Percentiles rank a stretch among this genome's conserved stretches.
These are phyloP conservation scores for Hyla sarda DNA, from an alignment of 2,113 vertebrate species.

Conservation along the genomic window DNA sequence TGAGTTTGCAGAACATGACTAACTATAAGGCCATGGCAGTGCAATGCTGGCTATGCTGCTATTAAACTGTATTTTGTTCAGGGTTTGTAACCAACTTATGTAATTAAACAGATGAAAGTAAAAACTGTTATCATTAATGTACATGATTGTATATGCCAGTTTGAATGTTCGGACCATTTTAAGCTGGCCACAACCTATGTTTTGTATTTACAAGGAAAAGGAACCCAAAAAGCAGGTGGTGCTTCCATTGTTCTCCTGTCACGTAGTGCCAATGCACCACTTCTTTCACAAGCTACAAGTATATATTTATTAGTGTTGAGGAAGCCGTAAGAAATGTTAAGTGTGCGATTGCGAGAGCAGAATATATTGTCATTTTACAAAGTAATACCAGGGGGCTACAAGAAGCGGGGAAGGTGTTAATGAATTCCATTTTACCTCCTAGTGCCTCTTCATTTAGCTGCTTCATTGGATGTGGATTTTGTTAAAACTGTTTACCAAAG, in stretches of 20 bases:
- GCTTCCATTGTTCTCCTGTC: not conserved
- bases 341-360: constrained; percentile 25
- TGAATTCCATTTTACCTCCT: constrained; percentile 58
- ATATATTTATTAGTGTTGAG: constrained; percentile 45
- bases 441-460: constrained; percentile 60
- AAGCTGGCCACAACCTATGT: not conserved
- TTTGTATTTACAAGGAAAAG: not conserved
- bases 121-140: not conserved
- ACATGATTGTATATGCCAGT: not conserved
- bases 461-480: constrained; percentile 58
- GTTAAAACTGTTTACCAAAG: constrained; percentile 60
- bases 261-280: constrained; percentile 19
- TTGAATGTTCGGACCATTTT: not conserved
- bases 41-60: not conserved
- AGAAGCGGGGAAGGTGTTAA: constrained; percentile 45
- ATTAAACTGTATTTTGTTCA: not conserved
- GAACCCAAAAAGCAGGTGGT: not conserved
- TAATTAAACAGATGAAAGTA: not conserved
- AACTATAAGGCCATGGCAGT: not conserved
- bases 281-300: constrained; percentile 9
- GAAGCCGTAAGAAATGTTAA: constrained; percentile 49
- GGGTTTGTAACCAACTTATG: not conserved
- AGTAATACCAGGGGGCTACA: constrained; percentile 52
- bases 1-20: no score
- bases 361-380: constrained; percentile 37